A percentile compares a stretch with the other conserved stretches of the same genome.
Conservation (phyloP, 2,113 vertebrate genomes). For the Bubo bubo region DNA sequence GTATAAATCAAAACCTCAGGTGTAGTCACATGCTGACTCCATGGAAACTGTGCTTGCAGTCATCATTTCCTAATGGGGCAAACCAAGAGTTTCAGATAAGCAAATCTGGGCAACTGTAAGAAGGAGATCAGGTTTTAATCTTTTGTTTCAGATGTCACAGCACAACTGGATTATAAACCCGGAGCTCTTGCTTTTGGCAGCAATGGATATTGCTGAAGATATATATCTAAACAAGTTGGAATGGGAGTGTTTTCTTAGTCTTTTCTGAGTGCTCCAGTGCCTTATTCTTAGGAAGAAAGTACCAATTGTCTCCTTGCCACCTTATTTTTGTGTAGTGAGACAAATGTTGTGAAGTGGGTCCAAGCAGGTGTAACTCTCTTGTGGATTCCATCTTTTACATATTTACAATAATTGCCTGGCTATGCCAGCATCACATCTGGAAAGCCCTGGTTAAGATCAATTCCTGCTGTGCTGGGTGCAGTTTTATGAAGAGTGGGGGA, state of each 20-base stretch:
- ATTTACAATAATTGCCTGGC: background rate
- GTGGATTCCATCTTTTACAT: slow-evolving; percentile 9
- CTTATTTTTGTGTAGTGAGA: background rate
- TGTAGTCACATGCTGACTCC: background rate
- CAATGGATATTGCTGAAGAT: background rate
- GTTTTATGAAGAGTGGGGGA: background rate
- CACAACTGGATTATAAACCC: background rate
- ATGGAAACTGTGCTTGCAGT: background rate
- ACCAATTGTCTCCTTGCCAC: background rate
- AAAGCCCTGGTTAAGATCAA: background rate
- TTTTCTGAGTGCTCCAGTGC: background rate
- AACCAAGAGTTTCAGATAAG: background rate
- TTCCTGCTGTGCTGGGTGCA: background rate
- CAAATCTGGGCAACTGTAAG: background rate
- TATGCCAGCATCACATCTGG: background rate
- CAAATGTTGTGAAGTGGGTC: background rate
- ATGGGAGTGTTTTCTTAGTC: background rate
- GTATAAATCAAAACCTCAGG: background rate
- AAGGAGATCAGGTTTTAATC: background rate
- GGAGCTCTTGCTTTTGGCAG: background rate
- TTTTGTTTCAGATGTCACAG: background rate
- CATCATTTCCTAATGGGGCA: background rate
- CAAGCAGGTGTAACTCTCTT: background rate
- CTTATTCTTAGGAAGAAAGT: background rate
- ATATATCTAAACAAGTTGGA: background rate